phyloP scores from a whole-genome alignment of 2,888 invertebrate genomes.

The Augiades crinisus region DNA sequence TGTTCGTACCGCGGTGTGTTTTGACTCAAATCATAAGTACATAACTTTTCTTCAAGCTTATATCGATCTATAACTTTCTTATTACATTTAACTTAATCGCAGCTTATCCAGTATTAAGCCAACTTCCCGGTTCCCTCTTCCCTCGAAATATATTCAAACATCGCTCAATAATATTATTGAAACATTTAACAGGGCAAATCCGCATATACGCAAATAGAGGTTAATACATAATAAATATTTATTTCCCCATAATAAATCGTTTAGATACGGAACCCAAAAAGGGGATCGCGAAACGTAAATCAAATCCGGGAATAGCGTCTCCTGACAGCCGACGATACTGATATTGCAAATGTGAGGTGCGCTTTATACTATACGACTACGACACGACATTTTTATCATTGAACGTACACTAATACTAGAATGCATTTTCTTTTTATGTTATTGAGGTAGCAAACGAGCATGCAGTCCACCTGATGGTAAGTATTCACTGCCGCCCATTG shows the following conservation, averaged over 20 bases:
- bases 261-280: constrained; percentile 18
- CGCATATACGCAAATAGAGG: not conserved
- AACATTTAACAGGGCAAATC: not conserved
- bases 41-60: too few species aligned
- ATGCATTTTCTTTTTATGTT: too few species aligned
- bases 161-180: not conserved
- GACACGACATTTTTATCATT: not conserved
- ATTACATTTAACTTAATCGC: too few species aligned
- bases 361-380: not conserved
- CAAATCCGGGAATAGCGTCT: constrained; percentile 27
- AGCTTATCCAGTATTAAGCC: not conserved
- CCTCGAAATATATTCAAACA: not conserved
- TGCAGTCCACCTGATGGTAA: too few species aligned
- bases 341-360: constrained; percentile 22
- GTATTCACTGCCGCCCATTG: too few species aligned
- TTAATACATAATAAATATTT: constrained; percentile 19
- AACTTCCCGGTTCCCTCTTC: not conserved
- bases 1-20: too few species aligned
- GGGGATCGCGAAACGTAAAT: constrained; percentile 29
- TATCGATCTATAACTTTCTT: too few species aligned
- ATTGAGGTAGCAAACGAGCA: too few species aligned
- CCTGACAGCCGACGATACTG: constrained; percentile 27
- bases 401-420: too few species aligned
- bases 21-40: too few species aligned
- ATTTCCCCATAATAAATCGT: constrained; percentile 19